Conservation (phyloP, 2,113 vertebrate species). For the Prinia subflava region DNA sequence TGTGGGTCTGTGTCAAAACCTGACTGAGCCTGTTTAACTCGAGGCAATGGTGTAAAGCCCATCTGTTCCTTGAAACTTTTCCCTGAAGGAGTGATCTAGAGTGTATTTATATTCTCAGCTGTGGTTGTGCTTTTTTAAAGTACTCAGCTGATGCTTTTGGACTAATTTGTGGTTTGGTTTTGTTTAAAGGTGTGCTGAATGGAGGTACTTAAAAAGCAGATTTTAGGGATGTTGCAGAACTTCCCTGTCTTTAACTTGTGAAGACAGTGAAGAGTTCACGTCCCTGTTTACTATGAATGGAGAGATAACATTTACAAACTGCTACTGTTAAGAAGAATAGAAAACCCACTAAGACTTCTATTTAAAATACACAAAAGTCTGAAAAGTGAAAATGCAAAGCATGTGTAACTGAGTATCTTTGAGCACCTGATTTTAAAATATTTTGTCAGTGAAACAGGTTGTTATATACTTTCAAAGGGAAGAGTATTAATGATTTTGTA, state of each 20-base stretch:
- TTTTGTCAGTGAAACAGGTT: neutral
- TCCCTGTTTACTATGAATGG: neutral
- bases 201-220: neutral
- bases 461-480: neutral
- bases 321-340: neutral
- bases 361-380: neutral
- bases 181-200: neutral
- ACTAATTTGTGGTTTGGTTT: neutral
- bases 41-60: constrained; percentile 61
- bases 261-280: neutral
- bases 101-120: constrained; percentile 47
- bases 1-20: constrained; percentile 59
- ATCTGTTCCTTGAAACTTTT: constrained; percentile 61
- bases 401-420: neutral
- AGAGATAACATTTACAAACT: neutral
- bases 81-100: constrained; percentile 21
- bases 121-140: constrained; percentile 27
- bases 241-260: neutral
- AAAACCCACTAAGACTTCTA: neutral
- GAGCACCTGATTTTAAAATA: neutral
- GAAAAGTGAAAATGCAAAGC: neutral
- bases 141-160: constrained; percentile 13
- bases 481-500: neutral
- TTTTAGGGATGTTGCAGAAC: neutral
- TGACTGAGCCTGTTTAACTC: constrained; percentile 57